Base-by-base conservation (phyloP, 2,113 vertebrate genomes). In the Callopanchax toddi region DNA sequence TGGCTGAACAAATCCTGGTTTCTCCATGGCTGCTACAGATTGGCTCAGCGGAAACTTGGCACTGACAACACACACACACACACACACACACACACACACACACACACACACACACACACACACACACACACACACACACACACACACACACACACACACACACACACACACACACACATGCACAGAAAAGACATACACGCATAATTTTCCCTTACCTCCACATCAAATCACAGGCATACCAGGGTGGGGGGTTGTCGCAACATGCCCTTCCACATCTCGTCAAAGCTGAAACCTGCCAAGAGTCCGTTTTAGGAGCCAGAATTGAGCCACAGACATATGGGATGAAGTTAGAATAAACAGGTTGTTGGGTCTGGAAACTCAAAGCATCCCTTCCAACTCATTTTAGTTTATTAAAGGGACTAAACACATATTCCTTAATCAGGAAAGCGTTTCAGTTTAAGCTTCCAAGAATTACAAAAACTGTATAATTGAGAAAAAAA, bases 31-130 rank as follows among this genome's bases (percentile, higher is more conserved):
- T 64, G 81, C 67, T 81, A 88, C 84, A 89, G 84, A 88, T 87
- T 85, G 84, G 77, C 82, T 74, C 86, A 81, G 83, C 32, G 26
- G 82, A 81, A 84, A 81, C 57, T 81, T 88, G 86, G 88, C 86
- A 73, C 16, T 20, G 12, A 20, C 59, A 73, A 23, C 69, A 56
- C 59, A 70, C 55, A 67, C 34, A 66, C 21, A 61, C 15, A 45
- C 9, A 56, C 40, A 54, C 32, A 25, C 29, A 26, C 42, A 42
- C 51, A 57, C 1, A 1, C 0, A 62, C 69, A 56, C 59, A 70
- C 55, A 67, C 34, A 66, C 21, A 61, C 15, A 45, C 9, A 56
- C 40, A 54, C 32, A 25, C 29, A 26, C 42, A 42, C 51, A 57
- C 1, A 1, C 0, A 23, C 69, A 56, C 59, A 70, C 55, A 67